A percentile compares a stretch with the other conserved stretches of the same genome.
Evolutionary conservation across 2,888 invertebrate genomes (phyloP).

Genomic region (Formica aserva): DNA sequence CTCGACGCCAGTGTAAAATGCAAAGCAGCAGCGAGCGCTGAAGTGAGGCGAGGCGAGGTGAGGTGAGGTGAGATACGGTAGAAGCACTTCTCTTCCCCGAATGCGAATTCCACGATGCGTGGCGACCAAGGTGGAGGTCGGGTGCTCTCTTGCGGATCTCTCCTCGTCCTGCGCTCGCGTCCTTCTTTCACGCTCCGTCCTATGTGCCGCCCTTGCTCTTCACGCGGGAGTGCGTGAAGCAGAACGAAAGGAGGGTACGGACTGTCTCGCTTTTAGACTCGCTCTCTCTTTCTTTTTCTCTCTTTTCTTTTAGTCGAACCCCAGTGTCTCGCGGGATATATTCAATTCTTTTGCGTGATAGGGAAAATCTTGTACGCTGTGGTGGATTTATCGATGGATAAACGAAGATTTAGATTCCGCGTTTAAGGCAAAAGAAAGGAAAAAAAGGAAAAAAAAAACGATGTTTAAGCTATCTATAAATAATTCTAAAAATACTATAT

Average conservation of each 20-base stretch:
- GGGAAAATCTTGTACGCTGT: background rate
- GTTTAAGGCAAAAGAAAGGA: background rate
- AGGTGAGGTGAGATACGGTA: slow-evolving; percentile 19
- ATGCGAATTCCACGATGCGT: slow-evolving; percentile 79
- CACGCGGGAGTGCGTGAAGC: slow-evolving; percentile 75
- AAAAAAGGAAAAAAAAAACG: background rate
- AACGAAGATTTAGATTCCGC: background rate
- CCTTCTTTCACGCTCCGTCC: slow-evolving; percentile 44
- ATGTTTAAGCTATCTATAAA: background rate
- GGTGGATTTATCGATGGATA: background rate
- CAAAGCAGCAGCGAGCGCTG: slow-evolving; percentile 74
- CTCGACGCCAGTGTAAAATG: slow-evolving; percentile 80
- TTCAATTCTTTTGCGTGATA: slow-evolving; percentile 24
- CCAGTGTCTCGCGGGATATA: slow-evolving; percentile 22
- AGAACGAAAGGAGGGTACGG: slow-evolving; percentile 70
- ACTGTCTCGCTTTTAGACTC: slow-evolving; percentile 59
- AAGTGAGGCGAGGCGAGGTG: slow-evolving; percentile 54
- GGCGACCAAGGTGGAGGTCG: slow-evolving; percentile 76
- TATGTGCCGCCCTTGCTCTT: slow-evolving; percentile 38
- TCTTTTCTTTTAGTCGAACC: slow-evolving; percentile 7
- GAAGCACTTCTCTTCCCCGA: slow-evolving; percentile 66
- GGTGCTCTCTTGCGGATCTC: slow-evolving; percentile 58
- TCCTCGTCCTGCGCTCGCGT: slow-evolving; percentile 43
- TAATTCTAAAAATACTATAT: background rate
- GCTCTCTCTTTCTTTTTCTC: background rate